These are phyloP conservation scores for Hemitrygon akajei DNA, from an alignment of 2,797 vertebrate species.

Conservation along the genomic window DNA sequence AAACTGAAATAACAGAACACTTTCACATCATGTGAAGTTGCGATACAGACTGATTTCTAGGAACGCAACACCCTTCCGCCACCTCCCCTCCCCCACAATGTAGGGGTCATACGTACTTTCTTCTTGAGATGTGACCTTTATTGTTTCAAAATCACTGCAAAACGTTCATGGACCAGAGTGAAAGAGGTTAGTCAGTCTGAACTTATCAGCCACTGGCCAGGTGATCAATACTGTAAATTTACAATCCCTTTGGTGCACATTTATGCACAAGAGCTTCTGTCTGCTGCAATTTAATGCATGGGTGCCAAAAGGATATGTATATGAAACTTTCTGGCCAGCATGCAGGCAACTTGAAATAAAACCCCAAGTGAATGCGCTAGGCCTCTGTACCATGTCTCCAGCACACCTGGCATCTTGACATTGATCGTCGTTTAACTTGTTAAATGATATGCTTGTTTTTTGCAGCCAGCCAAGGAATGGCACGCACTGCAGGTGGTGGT, in stretches of 20 bases:
- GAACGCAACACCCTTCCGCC: too few relatives aligned
- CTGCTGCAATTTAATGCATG: not conserved
- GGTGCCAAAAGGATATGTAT: not conserved
- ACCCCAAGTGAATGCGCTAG: not conserved
- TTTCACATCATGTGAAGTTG: too few relatives aligned
- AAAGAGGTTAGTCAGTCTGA: not conserved
- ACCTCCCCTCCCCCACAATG: too few relatives aligned
- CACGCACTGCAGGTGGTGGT: slow-evolving; percentile 26
- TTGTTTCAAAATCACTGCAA: not conserved
- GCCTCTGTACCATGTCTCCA: not conserved
- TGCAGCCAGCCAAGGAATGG: slow-evolving; percentile 19
- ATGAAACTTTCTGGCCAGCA: not conserved
- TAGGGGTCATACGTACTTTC: not conserved
- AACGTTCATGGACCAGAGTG: not conserved
- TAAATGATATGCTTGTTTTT: slow-evolving; percentile 31
- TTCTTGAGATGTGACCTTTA: not conserved
- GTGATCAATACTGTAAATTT: not conserved
- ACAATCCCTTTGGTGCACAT: not conserved
- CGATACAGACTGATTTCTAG: too few relatives aligned
- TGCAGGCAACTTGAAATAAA: slow-evolving; percentile 12
- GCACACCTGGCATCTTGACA: slow-evolving; percentile 32
- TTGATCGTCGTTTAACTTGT: slow-evolving; percentile 16
- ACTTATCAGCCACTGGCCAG: not conserved
- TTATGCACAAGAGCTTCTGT: not conserved
- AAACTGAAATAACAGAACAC: too few relatives aligned